A percentile compares a stretch with the other conserved stretches of the same genome.
Conservation (phyloP, 2,888 invertebrate genomes). For the Temnothorax ravouxi region DNA sequence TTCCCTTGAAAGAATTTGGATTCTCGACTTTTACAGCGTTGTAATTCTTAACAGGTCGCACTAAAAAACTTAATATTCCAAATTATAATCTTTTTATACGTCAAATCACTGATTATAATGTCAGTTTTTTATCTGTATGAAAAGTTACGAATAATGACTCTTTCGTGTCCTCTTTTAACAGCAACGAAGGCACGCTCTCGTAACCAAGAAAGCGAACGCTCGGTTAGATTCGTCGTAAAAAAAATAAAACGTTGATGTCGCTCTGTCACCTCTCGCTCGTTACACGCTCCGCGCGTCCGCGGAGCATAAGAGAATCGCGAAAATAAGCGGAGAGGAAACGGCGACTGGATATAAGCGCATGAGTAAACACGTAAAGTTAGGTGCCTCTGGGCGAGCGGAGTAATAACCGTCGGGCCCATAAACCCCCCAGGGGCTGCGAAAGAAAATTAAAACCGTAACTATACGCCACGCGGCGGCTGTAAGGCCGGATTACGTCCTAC, state of each 20-base stretch:
- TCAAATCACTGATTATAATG: background rate
- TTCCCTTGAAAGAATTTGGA: background rate
- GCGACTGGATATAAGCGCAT: constrained; percentile 36
- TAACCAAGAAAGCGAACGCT: background rate
- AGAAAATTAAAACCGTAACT: constrained; percentile 68
- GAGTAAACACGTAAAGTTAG: constrained; percentile 48
- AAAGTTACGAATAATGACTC: background rate
- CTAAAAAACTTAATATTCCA: background rate
- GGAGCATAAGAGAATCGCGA: constrained; percentile 5
- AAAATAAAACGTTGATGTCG: constrained; percentile 31
- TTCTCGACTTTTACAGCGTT: constrained; percentile 12
- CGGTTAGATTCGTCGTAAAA: constrained; percentile 11
- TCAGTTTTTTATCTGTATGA: background rate
- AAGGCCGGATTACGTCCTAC: constrained; percentile 18
- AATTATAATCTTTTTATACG: background rate
- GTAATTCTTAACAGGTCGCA: constrained; percentile 12
- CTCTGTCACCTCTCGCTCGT: constrained; percentile 10
- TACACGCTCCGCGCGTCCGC: constrained; percentile 18
- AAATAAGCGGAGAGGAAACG: constrained; percentile 14
- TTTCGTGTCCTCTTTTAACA: background rate
- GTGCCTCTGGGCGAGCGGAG: constrained; percentile 5
- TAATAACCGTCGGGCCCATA: constrained; percentile 57
- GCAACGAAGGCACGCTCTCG: background rate
- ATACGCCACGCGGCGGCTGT: constrained; percentile 45
- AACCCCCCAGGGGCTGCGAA: constrained; percentile 49